Evolutionary conservation across 2,797 vertebrate genomes (phyloP).

Genomic region (Peromyscus nudipes): DNA sequence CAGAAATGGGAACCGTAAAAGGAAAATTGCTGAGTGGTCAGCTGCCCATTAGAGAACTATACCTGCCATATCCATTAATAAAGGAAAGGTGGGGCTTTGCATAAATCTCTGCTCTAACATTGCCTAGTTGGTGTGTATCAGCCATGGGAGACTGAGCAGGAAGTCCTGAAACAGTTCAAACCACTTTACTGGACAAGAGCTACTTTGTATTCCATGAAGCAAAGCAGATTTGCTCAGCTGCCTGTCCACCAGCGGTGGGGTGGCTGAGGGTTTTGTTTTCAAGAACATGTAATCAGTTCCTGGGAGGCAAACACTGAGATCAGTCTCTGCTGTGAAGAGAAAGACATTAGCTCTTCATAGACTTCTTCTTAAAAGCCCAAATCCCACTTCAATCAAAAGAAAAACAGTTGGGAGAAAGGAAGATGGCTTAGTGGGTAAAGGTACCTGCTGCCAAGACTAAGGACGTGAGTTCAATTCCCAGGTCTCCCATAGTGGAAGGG

Average conservation of each 20-base stretch:
- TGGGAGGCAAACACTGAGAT: neutral
- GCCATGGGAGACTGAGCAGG: conserved; percentile 14
- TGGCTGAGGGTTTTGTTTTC: neutral
- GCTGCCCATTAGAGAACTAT: conserved; percentile 40
- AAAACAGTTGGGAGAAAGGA: neutral
- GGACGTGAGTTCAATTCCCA: neutral
- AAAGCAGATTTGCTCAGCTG: neutral
- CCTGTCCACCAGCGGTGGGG: neutral
- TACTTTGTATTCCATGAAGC: conserved; percentile 17
- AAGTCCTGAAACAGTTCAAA: neutral
- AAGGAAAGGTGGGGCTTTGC: conserved; percentile 17
- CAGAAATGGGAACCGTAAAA: conserved; percentile 7
- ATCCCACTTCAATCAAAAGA: neutral
- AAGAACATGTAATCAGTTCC: neutral
- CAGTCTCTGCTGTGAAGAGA: neutral
- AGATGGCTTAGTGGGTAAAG: neutral
- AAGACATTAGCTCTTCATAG: neutral
- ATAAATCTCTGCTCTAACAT: conserved; percentile 24
- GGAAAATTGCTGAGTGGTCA: neutral
- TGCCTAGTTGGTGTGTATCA: neutral
- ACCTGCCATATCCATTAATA: conserved; percentile 56
- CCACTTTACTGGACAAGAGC: conserved; percentile 5
- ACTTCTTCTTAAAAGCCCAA: neutral
- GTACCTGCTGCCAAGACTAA: neutral
- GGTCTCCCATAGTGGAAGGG: neutral